Evolutionary conservation across 2,888 invertebrate species (phyloP).

Genomic region (Drosophila mimica): DNA sequence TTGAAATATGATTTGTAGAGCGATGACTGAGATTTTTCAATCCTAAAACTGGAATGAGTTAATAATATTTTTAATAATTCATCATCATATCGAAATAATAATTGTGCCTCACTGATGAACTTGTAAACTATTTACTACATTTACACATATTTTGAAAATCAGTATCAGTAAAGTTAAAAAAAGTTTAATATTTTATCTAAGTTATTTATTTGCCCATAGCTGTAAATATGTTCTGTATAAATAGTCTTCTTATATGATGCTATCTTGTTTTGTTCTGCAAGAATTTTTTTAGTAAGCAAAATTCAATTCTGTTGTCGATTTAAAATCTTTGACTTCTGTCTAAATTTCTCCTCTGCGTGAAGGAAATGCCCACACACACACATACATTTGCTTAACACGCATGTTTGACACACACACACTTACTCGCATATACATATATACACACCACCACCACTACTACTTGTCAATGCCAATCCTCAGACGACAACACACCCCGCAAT

Average conservation of each 20-base stretch:
- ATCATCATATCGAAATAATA: too few relatives aligned
- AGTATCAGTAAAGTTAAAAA: background rate
- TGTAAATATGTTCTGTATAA: too few relatives aligned
- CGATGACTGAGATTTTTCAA: background rate
- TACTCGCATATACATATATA: conserved; percentile 31
- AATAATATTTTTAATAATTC: too few relatives aligned
- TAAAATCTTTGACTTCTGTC: background rate
- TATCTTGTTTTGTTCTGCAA: background rate
- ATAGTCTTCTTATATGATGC: background rate
- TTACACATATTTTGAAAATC: background rate
- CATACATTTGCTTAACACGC: conserved; percentile 1
- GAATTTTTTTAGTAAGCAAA: background rate
- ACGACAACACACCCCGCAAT: conserved; percentile 3
- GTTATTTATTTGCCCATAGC: background rate
- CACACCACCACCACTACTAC: conserved; percentile 1
- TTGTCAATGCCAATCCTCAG: conserved; percentile 20
- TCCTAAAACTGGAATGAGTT: too few relatives aligned
- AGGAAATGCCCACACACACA: background rate
- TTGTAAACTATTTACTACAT: background rate
- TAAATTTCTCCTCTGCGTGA: background rate
- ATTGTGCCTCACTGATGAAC: too few relatives aligned
- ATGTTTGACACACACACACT: conserved; percentile 11
- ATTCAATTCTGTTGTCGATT: background rate
- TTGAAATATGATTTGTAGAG: background rate
- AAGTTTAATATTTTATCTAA: background rate